These are phyloP conservation scores for Paelopatides confundens DNA, from an alignment of 53 echinoderm and acorn worm genomes.

Conservation along the genomic window DNA sequence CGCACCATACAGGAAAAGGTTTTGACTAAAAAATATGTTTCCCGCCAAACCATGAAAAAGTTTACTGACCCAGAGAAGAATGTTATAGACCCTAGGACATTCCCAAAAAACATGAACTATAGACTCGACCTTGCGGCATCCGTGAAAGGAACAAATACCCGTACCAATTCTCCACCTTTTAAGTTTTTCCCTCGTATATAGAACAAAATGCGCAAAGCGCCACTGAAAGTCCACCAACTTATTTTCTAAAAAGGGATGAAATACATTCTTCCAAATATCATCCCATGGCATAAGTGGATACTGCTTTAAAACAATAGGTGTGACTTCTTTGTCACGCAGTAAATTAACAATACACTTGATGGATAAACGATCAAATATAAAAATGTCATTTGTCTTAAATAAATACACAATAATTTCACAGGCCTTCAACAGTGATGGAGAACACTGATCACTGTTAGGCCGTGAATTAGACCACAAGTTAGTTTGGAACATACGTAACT, in stretches of 20 bases:
- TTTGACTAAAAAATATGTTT: neutral
- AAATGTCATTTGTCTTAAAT: too few species aligned
- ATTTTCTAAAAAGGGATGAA: neutral
- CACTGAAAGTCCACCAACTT: neutral
- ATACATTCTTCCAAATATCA: neutral
- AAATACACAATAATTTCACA: neutral
- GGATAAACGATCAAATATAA: too few species aligned
- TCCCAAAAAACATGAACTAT: neutral
- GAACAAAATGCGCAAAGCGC: neutral
- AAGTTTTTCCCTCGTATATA: neutral
- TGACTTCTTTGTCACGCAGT: too few species aligned
- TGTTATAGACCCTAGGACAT: neutral
- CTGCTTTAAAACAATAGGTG: too few species aligned
- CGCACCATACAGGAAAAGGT: neutral
- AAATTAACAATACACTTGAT: too few species aligned
- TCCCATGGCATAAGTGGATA: too few species aligned
- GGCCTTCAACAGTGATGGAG: neutral
- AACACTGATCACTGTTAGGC: slow-evolving; percentile 33
- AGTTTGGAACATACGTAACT: neutral
- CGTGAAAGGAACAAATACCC: neutral
- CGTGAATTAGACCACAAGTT: neutral
- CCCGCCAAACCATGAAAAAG: neutral
- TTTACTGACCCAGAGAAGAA: neutral
- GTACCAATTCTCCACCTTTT: neutral
- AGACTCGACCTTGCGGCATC: neutral